Percentiles rank a stretch among this genome's conserved stretches.
phyloP scores from a whole-genome alignment of 2,888 invertebrate genomes.

The Xestia sexstrigata region DNA sequence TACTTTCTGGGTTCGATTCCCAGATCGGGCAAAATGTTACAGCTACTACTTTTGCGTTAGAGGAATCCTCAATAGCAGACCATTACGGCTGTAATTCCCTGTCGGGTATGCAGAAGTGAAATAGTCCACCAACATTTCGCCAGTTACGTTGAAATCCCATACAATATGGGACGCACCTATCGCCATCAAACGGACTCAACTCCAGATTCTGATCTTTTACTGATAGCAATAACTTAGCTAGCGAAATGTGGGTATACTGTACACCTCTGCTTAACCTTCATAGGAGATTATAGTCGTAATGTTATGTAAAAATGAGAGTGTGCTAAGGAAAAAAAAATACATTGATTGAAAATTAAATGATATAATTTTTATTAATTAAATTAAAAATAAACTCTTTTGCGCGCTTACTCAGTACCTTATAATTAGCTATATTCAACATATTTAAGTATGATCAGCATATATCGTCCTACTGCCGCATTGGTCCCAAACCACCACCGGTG shows the following conservation, averaged over 20 bases:
- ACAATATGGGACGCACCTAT: not conserved
- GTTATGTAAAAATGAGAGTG: not conserved
- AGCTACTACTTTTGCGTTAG: not conserved
- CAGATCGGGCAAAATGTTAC: not conserved
- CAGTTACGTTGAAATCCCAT: not conserved
- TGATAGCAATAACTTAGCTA: not conserved
- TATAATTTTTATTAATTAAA: no score
- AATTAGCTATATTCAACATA: constrained; percentile 10
- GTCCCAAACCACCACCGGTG: no score
- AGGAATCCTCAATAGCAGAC: not conserved
- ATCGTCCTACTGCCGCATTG: no score
- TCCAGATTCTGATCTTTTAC: not conserved
- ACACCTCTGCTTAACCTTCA: not conserved
- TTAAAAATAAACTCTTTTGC: not conserved
- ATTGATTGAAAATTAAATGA: no score
- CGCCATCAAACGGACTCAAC: not conserved
- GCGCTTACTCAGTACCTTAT: constrained; percentile 16
- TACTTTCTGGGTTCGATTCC: not conserved
- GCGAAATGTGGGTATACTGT: not conserved
- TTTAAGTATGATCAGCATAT: not conserved
- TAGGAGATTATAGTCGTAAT: not conserved
- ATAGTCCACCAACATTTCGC: not conserved
- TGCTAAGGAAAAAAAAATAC: no score
- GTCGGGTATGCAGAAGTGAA: not conserved
- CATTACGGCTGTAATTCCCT: not conserved